Evolutionary conservation across 1,140 invertebrate genomes (phyloP), one percentile per base, ranked within the genome.

Genomic region (Philotrypesis tridentata): DNA sequence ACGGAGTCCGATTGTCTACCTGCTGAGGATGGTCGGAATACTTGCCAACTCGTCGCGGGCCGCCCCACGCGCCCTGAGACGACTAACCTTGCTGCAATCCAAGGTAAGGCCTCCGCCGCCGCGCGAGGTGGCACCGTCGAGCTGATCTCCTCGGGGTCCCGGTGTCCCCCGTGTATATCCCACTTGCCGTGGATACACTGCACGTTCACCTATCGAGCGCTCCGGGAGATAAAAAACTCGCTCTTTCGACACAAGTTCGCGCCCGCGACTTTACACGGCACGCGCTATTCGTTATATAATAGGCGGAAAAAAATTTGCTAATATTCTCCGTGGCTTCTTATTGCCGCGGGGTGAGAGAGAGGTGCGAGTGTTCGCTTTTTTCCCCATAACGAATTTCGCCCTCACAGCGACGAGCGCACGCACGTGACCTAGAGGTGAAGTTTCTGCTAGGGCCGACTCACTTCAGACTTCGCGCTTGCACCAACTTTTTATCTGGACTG

Each of bases 31-130:
- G 87, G 85, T 86, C 88, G 90, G 88, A 85, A 91, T 92, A 87
- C 85, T 92, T 87, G 90, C 89, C 85, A 91, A 91, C 78, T 91
- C 87, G 87, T 88, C 89, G 86, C 89, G 91, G 85, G 81, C 90
- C 78, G 87, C 86, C 73, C 89, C 91, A 68, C 90, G 90, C 85
- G 85, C 85, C 37, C 83, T 92, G 68, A 88, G 87, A 83, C 90
- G 89, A 37, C 83, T 90, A 79, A 88, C 87, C 78, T 83, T 89
- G 71, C 87, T 88, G 9, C 89, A 88, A 81, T 86, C 87, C 65
- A 90, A 90, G 90, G 91, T 92, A 85, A 87, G 76, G 7, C 8
- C n/a, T n/a, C n/a, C n/a, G n/a, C n/a, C n/a, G n/a, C n/a, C n/a
- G n/a, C n/a, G n/a, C n/a, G n/a, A n/a, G n/a, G n/a, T n/a, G n/a